phyloP scores from a whole-genome alignment of 2,888 invertebrate genomes.

The Apamea anceps region DNA sequence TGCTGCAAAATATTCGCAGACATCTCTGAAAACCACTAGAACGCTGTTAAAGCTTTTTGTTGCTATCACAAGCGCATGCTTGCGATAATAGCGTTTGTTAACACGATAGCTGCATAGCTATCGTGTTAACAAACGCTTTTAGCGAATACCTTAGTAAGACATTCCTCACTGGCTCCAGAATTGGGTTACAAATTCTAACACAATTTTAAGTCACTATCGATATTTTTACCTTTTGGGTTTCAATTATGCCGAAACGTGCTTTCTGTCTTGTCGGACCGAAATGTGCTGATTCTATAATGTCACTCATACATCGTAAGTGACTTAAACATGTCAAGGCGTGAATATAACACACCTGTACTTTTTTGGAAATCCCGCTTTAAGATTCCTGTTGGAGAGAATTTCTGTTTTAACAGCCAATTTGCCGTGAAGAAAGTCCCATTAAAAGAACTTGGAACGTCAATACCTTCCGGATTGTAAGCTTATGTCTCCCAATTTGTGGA shows the following conservation, averaged over 20 bases:
- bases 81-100: too few species aligned
- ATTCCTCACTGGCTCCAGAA: slow-evolving; percentile 63
- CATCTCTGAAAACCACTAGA: slow-evolving; percentile 79
- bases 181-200: slow-evolving; percentile 60
- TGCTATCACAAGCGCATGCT: slow-evolving; percentile 74
- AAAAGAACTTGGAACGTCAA: slow-evolving; percentile 65
- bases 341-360: slow-evolving; percentile 76
- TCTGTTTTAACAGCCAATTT: slow-evolving; percentile 69
- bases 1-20: slow-evolving; percentile 78
- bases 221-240: slow-evolving; percentile 73
- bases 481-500: slow-evolving; percentile 62
- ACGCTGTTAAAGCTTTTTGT: slow-evolving; percentile 79
- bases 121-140: slow-evolving; percentile 83
- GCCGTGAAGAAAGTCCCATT: slow-evolving; percentile 61
- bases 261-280: slow-evolving; percentile 69
- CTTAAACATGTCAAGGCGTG: slow-evolving; percentile 77
- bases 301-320: slow-evolving; percentile 78
- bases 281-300: slow-evolving; percentile 83
- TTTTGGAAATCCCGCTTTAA: slow-evolving; percentile 58
- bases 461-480: slow-evolving; percentile 63
- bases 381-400: slow-evolving; percentile 58
- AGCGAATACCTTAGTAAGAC: slow-evolving; percentile 69
- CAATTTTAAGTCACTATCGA: slow-evolving; percentile 57
- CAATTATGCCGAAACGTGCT: slow-evolving; percentile 78
- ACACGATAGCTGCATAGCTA: too few species aligned